Evolutionary conservation across 2,113 vertebrate genomes (phyloP), one percentile per base, ranked within the genome.

Genomic region (Phylloscopus trochiloides): DNA sequence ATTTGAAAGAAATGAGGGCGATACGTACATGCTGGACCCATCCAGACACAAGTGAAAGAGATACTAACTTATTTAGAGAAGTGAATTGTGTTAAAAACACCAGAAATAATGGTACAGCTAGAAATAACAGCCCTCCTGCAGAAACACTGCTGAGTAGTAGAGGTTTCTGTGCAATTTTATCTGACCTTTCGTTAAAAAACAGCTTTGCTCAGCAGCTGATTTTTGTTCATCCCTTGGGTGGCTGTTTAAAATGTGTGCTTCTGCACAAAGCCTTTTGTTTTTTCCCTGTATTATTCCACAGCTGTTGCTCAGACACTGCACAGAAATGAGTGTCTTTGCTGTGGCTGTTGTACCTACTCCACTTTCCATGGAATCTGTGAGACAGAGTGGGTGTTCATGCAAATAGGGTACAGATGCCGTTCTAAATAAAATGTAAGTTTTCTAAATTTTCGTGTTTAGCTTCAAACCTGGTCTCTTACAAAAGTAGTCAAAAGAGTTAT

Each of bases 151-250:
- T 83, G 78, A 26, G 11, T 38, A 76, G 42, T 31, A 58, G 65
- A 81, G 81, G 38, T 86, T 78, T 90, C 54, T 66, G 36, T 80
- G 63, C 59, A 59, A 67, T 92, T 92, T 86, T 75, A 51, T 90
- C 73, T 96, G 92, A 95, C 82, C 93, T 95, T 83, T 93, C 86
- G 43, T 84, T 96, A 90, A 88, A 95, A 96, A 74, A 0, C 47
- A 82, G 48, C 80, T 89, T 94, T 1, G 8, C 54, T 87, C 67
- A 72, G 90, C 86, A 92, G 38, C 57, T 91, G 58, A 94, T 76
- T 91, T 88, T 85, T 94, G 59, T 75, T 79, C 74, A 55, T 83
- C 87, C 51, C 78, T 93, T 79, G 78, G 47, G 90, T 94, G 68
- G 32, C 43, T 90, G 48, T 74, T 92, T 86, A 76, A 92, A 89